Evolutionary conservation across 2,797 vertebrate species (phyloP).

Genomic region (Schizothorax lantsangensis): DNA sequence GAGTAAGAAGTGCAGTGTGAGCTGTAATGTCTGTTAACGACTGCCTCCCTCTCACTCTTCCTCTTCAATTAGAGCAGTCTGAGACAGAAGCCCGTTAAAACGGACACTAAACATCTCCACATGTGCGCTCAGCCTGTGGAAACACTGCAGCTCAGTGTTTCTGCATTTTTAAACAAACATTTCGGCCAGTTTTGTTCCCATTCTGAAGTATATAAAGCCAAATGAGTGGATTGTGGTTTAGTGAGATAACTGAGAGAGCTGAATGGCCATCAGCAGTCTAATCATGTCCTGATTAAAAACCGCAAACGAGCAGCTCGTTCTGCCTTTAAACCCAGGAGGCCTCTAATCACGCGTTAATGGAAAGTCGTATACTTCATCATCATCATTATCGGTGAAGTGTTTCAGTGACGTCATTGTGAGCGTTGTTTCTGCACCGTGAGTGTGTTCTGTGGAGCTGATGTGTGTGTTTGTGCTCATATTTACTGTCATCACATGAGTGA

Average conservation of each 20-base stretch:
- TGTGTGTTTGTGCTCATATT: no score
- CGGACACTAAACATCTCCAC: conserved; percentile 28
- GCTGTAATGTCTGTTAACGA: not conserved
- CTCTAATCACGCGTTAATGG: not conserved
- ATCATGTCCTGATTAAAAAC: not conserved
- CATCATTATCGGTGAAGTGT: not conserved
- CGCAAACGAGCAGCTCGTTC: not conserved
- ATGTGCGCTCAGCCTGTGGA: conserved; percentile 8
- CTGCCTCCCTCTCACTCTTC: not conserved
- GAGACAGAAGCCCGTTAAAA: not conserved
- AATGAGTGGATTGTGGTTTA: not conserved
- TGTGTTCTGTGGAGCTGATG: no score
- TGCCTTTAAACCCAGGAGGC: not conserved
- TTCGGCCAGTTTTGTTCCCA: not conserved
- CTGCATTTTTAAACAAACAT: not conserved
- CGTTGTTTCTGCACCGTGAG: no score
- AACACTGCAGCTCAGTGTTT: not conserved
- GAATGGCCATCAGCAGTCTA: conserved; percentile 1
- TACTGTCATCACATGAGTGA: no score
- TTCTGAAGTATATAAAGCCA: not conserved
- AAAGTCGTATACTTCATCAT: not conserved
- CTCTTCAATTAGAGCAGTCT: conserved; percentile 3
- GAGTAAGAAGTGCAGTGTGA: not conserved
- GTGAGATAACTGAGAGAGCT: not conserved
- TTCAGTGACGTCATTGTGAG: not conserved